A percentile compares a stretch with the other conserved stretches of the same genome.
These are phyloP conservation scores for Eidolon helvum DNA, from an alignment of 2,113 vertebrate genomes.

Conservation along the genomic window DNA sequence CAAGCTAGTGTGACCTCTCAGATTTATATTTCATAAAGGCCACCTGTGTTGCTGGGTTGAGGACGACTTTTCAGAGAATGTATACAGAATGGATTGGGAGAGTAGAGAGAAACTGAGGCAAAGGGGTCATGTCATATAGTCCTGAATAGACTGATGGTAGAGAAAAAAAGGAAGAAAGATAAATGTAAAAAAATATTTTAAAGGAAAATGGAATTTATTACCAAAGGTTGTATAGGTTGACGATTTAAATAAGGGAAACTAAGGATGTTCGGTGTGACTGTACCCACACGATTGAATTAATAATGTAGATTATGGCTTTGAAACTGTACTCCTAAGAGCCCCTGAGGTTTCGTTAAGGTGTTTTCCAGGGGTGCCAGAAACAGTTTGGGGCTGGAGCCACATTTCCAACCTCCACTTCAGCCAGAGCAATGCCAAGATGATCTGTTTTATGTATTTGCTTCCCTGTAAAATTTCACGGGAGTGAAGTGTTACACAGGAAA, in stretches of 20 bases:
- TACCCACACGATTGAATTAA: not conserved
- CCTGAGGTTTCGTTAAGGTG: not conserved
- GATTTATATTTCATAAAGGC: not conserved
- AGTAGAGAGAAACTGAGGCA: not conserved
- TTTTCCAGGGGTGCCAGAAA: not conserved
- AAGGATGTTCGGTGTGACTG: not conserved
- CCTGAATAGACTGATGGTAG: not conserved
- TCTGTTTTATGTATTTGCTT: not conserved
- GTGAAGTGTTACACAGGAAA: not conserved
- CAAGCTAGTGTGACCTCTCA: not conserved
- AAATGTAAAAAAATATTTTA: not conserved
- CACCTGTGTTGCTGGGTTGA: not conserved
- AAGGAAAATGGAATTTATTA: not conserved
- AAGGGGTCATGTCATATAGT: not conserved
- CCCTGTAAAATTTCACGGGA: not conserved
- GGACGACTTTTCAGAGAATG: not conserved
- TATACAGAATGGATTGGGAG: not conserved
- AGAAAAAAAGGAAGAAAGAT: not conserved
- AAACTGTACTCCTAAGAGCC: not conserved
- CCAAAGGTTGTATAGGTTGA: not conserved
- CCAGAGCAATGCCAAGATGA: not conserved
- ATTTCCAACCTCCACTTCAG: not conserved
- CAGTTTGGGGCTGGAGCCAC: not conserved
- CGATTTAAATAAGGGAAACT: not conserved
- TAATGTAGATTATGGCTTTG: not conserved